Conservation (phyloP, 92 coral and sea anemone genomes). For the Phenganax stokvisi region DNA sequence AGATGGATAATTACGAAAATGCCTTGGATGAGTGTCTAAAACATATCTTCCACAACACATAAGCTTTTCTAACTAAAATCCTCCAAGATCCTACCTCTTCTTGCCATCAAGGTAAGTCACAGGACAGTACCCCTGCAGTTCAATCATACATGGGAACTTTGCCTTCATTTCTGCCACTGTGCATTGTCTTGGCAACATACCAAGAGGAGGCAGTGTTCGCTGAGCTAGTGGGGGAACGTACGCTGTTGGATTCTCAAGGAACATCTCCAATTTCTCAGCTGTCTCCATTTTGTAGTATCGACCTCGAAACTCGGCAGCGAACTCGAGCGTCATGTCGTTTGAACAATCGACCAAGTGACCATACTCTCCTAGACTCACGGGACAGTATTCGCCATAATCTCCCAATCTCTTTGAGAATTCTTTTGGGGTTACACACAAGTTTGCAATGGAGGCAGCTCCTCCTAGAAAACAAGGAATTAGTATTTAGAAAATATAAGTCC, state of each 20-base stretch:
- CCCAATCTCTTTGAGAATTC: slow-evolving; percentile 81
- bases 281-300: slow-evolving; percentile 93
- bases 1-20: neutral
- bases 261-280: slow-evolving; percentile 68
- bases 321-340: slow-evolving; percentile 64
- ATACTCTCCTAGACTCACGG: slow-evolving; percentile 90
- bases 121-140: slow-evolving; percentile 93
- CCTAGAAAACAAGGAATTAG: slow-evolving; percentile 42
- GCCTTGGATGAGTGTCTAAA: neutral
- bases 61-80: neutral
- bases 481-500: no score
- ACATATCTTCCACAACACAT: neutral
- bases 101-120: slow-evolving; percentile 91
- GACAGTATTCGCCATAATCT: slow-evolving; percentile 88
- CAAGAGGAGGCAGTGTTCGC: slow-evolving; percentile 69
- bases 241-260: slow-evolving; percentile 71
- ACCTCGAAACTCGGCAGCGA: slow-evolving; percentile 93
- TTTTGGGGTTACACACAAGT: slow-evolving; percentile 90
- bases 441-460: slow-evolving; percentile 80
- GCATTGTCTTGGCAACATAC: slow-evolving; percentile 69
- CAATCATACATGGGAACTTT: slow-evolving; percentile 82
- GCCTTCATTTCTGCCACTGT: slow-evolving; percentile 78
- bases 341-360: slow-evolving; percentile 94
- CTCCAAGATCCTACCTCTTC: slow-evolving; percentile 55
- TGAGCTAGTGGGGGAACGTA: slow-evolving; percentile 96